These are phyloP conservation scores for Drosophila nannoptera DNA, from an alignment of 1,140 invertebrate species.

Conservation along the genomic window DNA sequence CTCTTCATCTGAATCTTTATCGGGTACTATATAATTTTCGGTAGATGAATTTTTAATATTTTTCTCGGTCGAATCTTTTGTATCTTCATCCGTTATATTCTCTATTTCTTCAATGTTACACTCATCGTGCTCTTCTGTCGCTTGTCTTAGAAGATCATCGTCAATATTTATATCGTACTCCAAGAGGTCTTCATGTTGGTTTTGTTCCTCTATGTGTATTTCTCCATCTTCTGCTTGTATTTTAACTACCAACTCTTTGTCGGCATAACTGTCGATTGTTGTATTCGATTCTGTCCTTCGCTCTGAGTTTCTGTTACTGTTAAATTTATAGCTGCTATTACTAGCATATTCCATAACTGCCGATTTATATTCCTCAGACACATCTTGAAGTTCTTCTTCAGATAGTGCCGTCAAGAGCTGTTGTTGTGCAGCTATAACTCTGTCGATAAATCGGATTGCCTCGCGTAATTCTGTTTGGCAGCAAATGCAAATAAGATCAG, in stretches of 20 bases:
- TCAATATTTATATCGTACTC: slow-evolving; percentile 30
- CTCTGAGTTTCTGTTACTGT: neutral
- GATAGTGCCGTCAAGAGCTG: slow-evolving; percentile 29
- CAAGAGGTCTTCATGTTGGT: slow-evolving; percentile 11
- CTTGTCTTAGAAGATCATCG: slow-evolving; percentile 10
- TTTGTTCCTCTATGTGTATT: neutral
- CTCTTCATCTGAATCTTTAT: slow-evolving; percentile 33
- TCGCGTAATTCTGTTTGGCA: slow-evolving; percentile 46
- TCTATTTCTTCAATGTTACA: slow-evolving; percentile 4
- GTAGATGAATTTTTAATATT: neutral
- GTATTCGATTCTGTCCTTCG: neutral
- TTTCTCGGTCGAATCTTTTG: neutral
- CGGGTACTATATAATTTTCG: slow-evolving; percentile 17
- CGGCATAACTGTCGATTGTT: neutral
- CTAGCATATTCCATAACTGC: slow-evolving; percentile 15
- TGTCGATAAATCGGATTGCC: slow-evolving; percentile 46
- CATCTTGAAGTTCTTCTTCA: slow-evolving; percentile 25
- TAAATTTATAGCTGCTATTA: slow-evolving; percentile 1
- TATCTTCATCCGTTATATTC: slow-evolving; percentile 1
- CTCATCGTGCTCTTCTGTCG: neutral
- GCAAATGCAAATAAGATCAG: slow-evolving; percentile 42
- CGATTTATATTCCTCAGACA: slow-evolving; percentile 29
- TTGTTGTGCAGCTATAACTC: slow-evolving; percentile 43
- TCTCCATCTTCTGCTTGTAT: slow-evolving; percentile 5
- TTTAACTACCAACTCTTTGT: slow-evolving; percentile 13